Evolutionary conservation across 2,113 vertebrate genomes (phyloP).

Genomic region (Melanerpes formicivorus): DNA sequence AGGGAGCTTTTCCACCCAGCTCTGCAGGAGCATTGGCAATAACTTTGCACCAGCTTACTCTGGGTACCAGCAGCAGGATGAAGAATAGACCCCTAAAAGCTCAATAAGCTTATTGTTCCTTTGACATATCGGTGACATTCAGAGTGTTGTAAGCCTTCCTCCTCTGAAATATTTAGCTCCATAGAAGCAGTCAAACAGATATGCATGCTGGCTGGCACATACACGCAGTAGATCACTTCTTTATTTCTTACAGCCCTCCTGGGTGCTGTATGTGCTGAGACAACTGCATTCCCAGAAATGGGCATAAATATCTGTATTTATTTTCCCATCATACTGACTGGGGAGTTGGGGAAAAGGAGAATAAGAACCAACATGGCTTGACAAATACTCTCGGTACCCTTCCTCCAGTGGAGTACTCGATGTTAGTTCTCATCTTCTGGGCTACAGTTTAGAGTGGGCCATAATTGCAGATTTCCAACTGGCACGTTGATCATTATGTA

Average conservation of each 20-base stretch:
- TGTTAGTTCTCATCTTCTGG: constrained; percentile 25
- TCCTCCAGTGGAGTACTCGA: neutral
- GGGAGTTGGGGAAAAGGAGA: constrained; percentile 29
- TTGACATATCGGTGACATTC: constrained; percentile 17
- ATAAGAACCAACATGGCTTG: constrained; percentile 53
- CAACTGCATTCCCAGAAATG: constrained; percentile 14
- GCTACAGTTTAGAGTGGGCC: constrained; percentile 49
- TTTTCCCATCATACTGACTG: constrained; percentile 50
- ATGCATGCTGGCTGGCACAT: neutral
- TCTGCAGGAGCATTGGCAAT: neutral
- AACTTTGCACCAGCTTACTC: neutral
- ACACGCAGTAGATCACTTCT: neutral
- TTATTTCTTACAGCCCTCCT: constrained; percentile 27
- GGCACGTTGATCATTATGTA: constrained; percentile 57
- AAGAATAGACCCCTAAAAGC: neutral
- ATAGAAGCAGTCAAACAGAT: neutral
- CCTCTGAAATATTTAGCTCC: constrained; percentile 17
- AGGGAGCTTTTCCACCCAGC: neutral
- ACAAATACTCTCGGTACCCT: constrained; percentile 1
- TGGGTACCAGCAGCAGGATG: neutral
- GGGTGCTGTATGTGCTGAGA: constrained; percentile 23
- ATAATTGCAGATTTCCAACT: constrained; percentile 72
- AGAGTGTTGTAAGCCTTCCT: neutral
- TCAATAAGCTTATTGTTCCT: neutral
- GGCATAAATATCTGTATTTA: constrained; percentile 57